Conservation (phyloP, 2,888 invertebrate genomes). For the Clusia tigrina region DNA sequence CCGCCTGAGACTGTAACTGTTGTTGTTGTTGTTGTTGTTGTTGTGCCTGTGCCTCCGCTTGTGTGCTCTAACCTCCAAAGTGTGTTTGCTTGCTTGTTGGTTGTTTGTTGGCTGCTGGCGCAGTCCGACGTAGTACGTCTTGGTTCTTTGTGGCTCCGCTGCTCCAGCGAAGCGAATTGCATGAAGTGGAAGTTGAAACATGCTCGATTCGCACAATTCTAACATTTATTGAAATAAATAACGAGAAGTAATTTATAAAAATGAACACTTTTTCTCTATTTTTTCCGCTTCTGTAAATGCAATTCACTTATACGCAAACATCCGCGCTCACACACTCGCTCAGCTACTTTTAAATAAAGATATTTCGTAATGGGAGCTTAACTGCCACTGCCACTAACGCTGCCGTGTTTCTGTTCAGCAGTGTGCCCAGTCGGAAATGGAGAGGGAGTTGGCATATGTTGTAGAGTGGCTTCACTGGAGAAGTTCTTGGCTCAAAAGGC, state of each 20-base stretch:
- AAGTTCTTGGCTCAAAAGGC: too few species aligned
- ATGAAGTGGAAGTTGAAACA: neutral
- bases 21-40: neutral
- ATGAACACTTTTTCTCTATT: neutral
- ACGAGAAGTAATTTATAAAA: constrained; percentile 25
- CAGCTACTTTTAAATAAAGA: neutral
- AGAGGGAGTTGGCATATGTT: too few species aligned
- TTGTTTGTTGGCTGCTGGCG: too few species aligned
- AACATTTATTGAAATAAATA: constrained; percentile 28
- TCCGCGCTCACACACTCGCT: constrained; percentile 7
- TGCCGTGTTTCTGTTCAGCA: constrained; percentile 2
- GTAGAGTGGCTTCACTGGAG: too few species aligned
- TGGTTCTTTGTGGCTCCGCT: too few species aligned
- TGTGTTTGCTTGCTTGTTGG: too few species aligned
- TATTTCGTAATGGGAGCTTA: constrained; percentile 4
- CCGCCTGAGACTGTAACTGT: too few species aligned
- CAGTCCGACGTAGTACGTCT: too few species aligned
- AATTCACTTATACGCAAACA: constrained; percentile 1
- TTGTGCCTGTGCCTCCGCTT: neutral
- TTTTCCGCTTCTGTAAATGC: neutral
- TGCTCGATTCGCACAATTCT: neutral
- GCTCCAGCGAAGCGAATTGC: neutral
- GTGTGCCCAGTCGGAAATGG: too few species aligned
- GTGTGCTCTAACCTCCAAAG: too few species aligned
- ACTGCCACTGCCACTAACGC: neutral